Evolutionary conservation across 1,140 invertebrate genomes (phyloP).

Genomic region (Mamestra configurata): DNA sequence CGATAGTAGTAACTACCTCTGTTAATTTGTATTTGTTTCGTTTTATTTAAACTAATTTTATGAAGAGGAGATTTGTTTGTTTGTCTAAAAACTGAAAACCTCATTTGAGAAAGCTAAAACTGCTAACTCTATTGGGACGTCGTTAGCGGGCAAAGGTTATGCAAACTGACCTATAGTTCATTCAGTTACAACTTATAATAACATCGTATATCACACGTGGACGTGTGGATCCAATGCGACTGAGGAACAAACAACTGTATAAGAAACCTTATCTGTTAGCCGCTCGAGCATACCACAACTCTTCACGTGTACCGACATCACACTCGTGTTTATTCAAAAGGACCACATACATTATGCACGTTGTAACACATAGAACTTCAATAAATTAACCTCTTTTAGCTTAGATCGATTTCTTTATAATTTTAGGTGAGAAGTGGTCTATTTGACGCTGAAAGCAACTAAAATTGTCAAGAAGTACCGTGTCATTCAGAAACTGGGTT

Average conservation of each 20-base stretch:
- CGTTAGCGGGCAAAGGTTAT: constrained; percentile 19
- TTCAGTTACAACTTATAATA: constrained; percentile 13
- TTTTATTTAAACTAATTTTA: too few species aligned
- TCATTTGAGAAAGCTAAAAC: neutral
- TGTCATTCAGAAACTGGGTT: too few species aligned
- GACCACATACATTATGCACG: neutral
- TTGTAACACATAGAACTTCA: neutral
- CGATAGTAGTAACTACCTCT: neutral
- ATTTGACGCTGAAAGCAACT: too few species aligned
- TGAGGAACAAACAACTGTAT: constrained; percentile 37
- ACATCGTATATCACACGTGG: constrained; percentile 15
- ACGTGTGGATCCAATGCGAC: constrained; percentile 7
- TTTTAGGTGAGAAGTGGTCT: too few species aligned
- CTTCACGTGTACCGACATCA: constrained; percentile 50
- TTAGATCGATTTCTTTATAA: too few species aligned
- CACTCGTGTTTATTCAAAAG: constrained; percentile 21
- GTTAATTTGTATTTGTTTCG: neutral
- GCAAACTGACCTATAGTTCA: constrained; percentile 46
- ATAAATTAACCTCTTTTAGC: too few species aligned
- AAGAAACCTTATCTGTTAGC: constrained; percentile 52
- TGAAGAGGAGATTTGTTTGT: too few species aligned
- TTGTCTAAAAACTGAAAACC: too few species aligned
- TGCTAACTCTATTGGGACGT: neutral
- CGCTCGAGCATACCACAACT: constrained; percentile 25
- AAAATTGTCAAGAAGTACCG: too few species aligned